Percentiles rank a stretch among this genome's conserved stretches.
Conservation (phyloP, 2,113 vertebrate species). For the Meleagris gallopavo region DNA sequence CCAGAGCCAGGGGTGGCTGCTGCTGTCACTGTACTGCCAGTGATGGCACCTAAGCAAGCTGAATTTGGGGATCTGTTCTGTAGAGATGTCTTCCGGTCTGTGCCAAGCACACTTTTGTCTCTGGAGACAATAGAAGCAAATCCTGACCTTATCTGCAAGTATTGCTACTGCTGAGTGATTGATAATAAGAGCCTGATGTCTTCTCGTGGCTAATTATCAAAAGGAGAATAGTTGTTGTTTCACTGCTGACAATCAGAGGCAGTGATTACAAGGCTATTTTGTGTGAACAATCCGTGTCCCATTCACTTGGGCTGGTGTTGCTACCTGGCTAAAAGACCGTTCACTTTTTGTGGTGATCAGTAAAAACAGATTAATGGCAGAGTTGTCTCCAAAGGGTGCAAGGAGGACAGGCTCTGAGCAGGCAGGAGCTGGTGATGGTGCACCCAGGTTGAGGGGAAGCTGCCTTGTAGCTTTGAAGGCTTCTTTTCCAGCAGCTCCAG, state of each 20-base stretch:
- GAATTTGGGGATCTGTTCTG: background rate
- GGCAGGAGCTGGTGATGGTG: background rate
- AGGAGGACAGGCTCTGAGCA: background rate
- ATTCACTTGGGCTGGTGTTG: background rate
- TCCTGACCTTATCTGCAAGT: constrained; percentile 35
- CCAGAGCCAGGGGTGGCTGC: background rate
- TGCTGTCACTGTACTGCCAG: background rate
- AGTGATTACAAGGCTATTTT: constrained; percentile 33
- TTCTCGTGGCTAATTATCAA: constrained; percentile 56
- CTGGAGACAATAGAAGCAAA: constrained; percentile 4
- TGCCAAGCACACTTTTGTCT: background rate
- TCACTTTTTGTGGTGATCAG: background rate
- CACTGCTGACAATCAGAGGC: background rate
- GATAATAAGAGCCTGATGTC: constrained; percentile 26
- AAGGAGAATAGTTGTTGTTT: constrained; percentile 39
- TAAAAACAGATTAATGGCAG: constrained; percentile 18
- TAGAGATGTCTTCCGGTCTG: background rate
- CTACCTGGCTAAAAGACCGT: background rate
- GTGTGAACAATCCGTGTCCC: background rate
- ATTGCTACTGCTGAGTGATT: constrained; percentile 3
- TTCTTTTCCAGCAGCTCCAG: background rate
- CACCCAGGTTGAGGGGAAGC: background rate
- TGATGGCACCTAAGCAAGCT: background rate
- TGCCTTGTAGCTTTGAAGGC: background rate
- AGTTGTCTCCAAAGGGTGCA: background rate